phyloP scores from a whole-genome alignment of 1,140 invertebrate genomes.

The Portunus trituberculatus region DNA sequence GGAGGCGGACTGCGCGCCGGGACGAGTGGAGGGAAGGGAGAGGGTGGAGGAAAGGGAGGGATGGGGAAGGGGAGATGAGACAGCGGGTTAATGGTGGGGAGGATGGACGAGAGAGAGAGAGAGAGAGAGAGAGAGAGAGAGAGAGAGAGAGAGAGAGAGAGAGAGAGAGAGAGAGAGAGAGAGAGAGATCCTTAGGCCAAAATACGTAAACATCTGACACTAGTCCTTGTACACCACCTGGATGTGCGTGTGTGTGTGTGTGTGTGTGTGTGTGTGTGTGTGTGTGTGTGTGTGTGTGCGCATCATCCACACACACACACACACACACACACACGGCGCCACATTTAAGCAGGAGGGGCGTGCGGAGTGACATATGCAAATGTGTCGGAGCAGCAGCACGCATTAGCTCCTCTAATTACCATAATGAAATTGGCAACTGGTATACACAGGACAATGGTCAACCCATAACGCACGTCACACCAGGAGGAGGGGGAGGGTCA shows the following conservation, averaged over 20 bases:
- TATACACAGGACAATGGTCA: background rate
- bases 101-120: conserved; percentile 3
- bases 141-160: conserved; percentile 40
- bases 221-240: too few relatives aligned
- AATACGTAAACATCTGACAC: background rate
- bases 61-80: background rate
- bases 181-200: background rate
- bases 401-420: conserved; percentile 48
- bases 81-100: background rate
- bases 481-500: background rate
- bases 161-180: background rate
- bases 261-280: background rate
- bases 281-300: background rate
- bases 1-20: conserved; percentile 2
- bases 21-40: background rate
- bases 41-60: background rate
- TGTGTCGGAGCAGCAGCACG: background rate
- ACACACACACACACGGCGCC: background rate
- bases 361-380: conserved; percentile 54
- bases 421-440: conserved; percentile 44
- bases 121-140: conserved; percentile 40
- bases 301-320: conserved; percentile 25
- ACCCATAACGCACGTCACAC: background rate
- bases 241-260: background rate
- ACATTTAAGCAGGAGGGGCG: conserved; percentile 27